A percentile compares a stretch with the other conserved stretches of the same genome.
Conservation (phyloP, 2,888 invertebrate species). For the Troilus luridus region DNA sequence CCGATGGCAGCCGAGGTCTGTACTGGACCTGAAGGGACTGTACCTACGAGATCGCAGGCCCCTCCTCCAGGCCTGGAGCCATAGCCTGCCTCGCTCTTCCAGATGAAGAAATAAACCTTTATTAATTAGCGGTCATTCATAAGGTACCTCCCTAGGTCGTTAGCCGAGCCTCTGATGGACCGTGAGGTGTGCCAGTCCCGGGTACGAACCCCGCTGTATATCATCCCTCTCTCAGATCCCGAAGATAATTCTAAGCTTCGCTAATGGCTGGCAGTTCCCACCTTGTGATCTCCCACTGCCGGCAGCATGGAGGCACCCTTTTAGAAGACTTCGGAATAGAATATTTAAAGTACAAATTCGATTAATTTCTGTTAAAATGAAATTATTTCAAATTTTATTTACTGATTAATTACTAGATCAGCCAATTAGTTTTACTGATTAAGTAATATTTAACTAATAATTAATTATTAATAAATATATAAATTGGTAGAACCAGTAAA, state of each 20-base stretch:
- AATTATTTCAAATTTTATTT: too few species aligned
- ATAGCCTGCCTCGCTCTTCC: conserved; percentile 5
- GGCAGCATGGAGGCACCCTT: not conserved
- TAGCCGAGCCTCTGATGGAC: not conserved
- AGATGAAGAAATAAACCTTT: conserved; percentile 49
- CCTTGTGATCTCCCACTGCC: conserved; percentile 14
- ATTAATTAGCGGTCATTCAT: conserved; percentile 36
- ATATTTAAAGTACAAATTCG: not conserved
- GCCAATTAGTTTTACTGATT: too few species aligned
- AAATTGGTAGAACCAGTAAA: too few species aligned
- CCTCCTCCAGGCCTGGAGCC: conserved; percentile 41
- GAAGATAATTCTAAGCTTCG: not conserved
- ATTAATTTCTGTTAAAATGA: too few species aligned
- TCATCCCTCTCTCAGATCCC: conserved; percentile 3
- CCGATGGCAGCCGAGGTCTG: not conserved
- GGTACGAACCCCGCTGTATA: not conserved
- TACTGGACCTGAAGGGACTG: not conserved
- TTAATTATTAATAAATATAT: too few species aligned
- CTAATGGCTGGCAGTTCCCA: conserved; percentile 17
- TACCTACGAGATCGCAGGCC: conserved; percentile 32
- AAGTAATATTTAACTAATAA: too few species aligned
- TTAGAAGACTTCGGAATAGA: not conserved
- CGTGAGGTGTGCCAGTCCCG: not conserved
- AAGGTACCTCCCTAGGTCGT: not conserved
- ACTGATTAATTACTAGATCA: too few species aligned